Evolutionary conservation across 2,113 vertebrate genomes (phyloP).

Genomic region (Boleophthalmus pectinirostris): DNA sequence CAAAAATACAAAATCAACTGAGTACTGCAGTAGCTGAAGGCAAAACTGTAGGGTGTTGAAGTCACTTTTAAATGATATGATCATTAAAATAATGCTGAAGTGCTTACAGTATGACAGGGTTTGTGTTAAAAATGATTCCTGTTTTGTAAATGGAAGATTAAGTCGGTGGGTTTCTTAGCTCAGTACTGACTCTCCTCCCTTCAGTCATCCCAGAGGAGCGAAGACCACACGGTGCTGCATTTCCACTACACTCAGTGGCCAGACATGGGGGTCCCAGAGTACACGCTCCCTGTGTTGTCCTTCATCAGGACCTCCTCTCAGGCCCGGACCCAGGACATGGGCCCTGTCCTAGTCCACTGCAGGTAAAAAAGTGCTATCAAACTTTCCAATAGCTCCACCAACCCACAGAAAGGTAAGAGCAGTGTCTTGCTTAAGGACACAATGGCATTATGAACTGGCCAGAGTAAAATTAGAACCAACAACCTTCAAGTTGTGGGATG

Average conservation of each 20-base stretch:
- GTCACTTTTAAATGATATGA: background rate
- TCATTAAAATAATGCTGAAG: background rate
- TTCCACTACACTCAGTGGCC: slow-evolving; percentile 99
- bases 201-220: slow-evolving; percentile 86
- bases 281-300: slow-evolving; percentile 88
- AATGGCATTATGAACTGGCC: no score
- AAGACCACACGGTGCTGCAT: slow-evolving; percentile 86
- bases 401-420: no score
- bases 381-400: no score
- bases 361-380: slow-evolving; percentile 76
- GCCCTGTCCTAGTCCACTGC: slow-evolving; percentile 95
- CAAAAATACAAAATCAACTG: no score
- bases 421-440: no score
- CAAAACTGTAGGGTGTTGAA: background rate
- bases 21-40: no score
- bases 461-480: no score
- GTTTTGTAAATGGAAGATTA: background rate
- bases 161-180: background rate
- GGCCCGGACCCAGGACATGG: slow-evolving; percentile 82
- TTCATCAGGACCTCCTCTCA: slow-evolving; percentile 89
- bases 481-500: no score
- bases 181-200: background rate
- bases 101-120: background rate
- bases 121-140: background rate
- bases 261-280: slow-evolving; percentile 97